phyloP scores from a whole-genome alignment of 2,888 invertebrate species.

The Prenolepis imparis region DNA sequence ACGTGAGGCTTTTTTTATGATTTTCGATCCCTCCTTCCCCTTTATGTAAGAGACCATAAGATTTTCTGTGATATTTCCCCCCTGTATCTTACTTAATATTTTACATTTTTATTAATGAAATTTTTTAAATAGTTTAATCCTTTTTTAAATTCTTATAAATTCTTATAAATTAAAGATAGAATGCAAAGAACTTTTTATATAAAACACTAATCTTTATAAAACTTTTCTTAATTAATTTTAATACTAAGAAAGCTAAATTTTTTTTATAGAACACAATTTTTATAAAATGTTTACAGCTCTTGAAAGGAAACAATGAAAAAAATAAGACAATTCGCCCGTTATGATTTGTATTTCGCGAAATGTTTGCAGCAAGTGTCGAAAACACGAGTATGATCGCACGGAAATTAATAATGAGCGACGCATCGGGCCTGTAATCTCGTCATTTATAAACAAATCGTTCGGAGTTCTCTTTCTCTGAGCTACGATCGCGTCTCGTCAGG shows the following conservation, averaged over 20 bases:
- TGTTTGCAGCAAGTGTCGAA: neutral
- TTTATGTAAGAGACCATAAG: no score
- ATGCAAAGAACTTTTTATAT: neutral
- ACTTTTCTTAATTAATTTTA: neutral
- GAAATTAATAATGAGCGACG: slow-evolving; percentile 75
- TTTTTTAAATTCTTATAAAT: no score
- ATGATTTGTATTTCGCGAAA: neutral
- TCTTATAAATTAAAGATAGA: no score
- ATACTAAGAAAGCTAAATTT: no score
- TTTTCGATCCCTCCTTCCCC: no score
- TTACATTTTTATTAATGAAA: no score
- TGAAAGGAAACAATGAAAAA: neutral
- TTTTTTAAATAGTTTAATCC: no score
- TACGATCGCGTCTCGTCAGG: slow-evolving; percentile 39
- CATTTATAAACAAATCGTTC: slow-evolving; percentile 77
- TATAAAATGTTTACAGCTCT: neutral
- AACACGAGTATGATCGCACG: slow-evolving; percentile 1
- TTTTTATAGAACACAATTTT: neutral
- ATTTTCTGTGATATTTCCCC: no score
- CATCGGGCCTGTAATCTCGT: slow-evolving; percentile 77
- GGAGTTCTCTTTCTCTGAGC: slow-evolving; percentile 34
- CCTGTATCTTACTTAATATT: no score
- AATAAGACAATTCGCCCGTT: neutral
- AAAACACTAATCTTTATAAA: neutral
- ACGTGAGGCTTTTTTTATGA: no score